phyloP scores from a whole-genome alignment of 2,113 vertebrate species.

The Sturnus vulgaris region DNA sequence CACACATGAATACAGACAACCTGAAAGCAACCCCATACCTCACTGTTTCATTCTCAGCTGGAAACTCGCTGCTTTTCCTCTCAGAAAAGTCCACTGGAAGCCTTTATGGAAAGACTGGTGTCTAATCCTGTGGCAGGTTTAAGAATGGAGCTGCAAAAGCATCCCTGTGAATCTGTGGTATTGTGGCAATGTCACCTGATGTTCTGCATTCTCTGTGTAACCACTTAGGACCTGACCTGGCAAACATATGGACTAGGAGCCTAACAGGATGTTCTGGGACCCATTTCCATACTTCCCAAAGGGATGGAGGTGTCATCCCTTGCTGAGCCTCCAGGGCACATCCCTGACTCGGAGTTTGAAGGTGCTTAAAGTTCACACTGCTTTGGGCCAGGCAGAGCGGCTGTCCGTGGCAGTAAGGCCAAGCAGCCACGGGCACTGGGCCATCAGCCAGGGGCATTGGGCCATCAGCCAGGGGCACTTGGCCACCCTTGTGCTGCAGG shows the following conservation, averaged over 20 bases:
- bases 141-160: not conserved
- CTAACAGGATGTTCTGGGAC: not conserved
- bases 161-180: not conserved
- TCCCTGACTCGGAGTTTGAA: not conserved
- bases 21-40: not conserved
- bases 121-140: not conserved
- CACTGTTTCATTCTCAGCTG: not conserved
- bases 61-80: not conserved
- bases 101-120: not conserved
- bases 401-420: not conserved
- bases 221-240: not conserved
- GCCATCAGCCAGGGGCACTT: too few relatives aligned
- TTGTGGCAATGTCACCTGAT: not conserved
- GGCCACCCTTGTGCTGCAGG: not conserved
- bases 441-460: too few relatives aligned
- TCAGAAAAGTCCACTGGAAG: not conserved
- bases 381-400: not conserved
- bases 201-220: not conserved
- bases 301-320: not conserved
- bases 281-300: not conserved
- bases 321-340: not conserved
- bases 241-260: not conserved
- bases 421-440: not conserved
- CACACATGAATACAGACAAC: fast-evolving
- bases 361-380: fast-evolving